These are phyloP conservation scores for Nasonia giraulti DNA, from an alignment of 1,140 invertebrate genomes.

Conservation along the genomic window DNA sequence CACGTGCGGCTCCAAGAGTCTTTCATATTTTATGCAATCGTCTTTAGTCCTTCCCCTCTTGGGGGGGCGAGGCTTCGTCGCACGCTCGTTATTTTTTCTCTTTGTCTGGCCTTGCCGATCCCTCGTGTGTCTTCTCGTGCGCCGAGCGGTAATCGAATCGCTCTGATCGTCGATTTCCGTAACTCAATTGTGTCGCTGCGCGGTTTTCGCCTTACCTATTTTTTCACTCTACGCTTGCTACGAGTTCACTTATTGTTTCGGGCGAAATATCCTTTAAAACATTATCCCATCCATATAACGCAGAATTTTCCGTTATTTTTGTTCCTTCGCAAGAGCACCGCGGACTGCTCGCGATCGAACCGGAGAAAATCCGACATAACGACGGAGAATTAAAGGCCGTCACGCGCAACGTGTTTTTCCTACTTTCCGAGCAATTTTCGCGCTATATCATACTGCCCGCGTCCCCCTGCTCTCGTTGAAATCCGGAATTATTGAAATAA, in stretches of 20 bases:
- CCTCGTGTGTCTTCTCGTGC: neutral
- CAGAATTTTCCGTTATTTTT: neutral
- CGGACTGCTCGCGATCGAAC: neutral
- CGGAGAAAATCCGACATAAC: constrained; percentile 18
- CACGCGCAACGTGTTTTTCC: constrained; percentile 8
- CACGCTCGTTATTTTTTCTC: constrained; percentile 24
- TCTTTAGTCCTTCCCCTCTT: constrained; percentile 12
- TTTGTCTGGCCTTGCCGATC: constrained; percentile 1
- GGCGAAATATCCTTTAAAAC: too few species aligned
- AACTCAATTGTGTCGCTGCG: constrained; percentile 21
- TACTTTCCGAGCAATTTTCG: constrained; percentile 32
- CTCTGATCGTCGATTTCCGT: neutral
- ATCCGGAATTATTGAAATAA: constrained; percentile 8
- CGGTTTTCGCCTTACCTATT: neutral
- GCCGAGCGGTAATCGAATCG: constrained; percentile 35
- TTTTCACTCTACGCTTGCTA: neutral
- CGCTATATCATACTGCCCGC: neutral
- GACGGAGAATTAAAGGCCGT: constrained; percentile 31
- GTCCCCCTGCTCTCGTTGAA: neutral
- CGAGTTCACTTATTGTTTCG: neutral
- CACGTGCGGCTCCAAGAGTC: neutral
- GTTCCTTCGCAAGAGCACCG: neutral
- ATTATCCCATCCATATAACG: too few species aligned
- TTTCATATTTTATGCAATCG: constrained; percentile 53
- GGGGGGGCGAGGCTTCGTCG: neutral